Base-by-base conservation (phyloP, 2,888 invertebrate species). In the Rhaphigaster nebulosa region DNA sequence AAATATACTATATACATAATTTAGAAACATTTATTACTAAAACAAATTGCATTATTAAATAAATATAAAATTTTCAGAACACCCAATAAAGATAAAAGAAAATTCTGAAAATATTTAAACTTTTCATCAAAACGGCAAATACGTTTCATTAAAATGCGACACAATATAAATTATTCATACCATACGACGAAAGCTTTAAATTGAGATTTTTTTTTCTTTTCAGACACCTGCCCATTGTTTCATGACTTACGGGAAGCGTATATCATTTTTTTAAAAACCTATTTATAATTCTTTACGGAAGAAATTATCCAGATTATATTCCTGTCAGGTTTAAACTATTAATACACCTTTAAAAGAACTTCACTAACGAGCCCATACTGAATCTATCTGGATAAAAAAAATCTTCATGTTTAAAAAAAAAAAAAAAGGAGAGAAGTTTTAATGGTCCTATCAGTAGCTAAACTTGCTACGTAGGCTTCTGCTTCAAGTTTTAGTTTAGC, bases 71-170 rank as follows among this genome's bases (percentile, higher is more conserved):
- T 70, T 20, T 70, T 70, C 12, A 20, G 29, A 70, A 20, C 4
- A 34, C 2, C 4, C 4, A 34, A 70, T 34, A 20, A 34, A 20
- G 18, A 20, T 20, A 70, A 34, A 70, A 34, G 20, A 13, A 20
- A 34, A n/a, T 65, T 65, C 29, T 13, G 65, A 29, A 15, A 20
- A 4, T 70, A 34, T 20, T 65, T 15, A 1, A 29, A 65, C n/a
- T 65, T 65, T 65, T 70, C 70, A 70, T 70, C 70, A 70, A 70
- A 70, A 70, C 18, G 70, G 70, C 18, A 70, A 65, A 70, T 70
- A 70, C 20, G 70, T 34, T 20, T 70, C 70, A 70, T 70, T 70
- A 34, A 34, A 70, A 70, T 70, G 34, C 18, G 70, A 34, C 38
- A 34, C 20, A 1, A 6, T 34, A 70, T 70, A 70, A 70, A 70